These are phyloP conservation scores for Otocyon megalotis DNA, from an alignment of 2,113 vertebrate species.

Conservation along the genomic window DNA sequence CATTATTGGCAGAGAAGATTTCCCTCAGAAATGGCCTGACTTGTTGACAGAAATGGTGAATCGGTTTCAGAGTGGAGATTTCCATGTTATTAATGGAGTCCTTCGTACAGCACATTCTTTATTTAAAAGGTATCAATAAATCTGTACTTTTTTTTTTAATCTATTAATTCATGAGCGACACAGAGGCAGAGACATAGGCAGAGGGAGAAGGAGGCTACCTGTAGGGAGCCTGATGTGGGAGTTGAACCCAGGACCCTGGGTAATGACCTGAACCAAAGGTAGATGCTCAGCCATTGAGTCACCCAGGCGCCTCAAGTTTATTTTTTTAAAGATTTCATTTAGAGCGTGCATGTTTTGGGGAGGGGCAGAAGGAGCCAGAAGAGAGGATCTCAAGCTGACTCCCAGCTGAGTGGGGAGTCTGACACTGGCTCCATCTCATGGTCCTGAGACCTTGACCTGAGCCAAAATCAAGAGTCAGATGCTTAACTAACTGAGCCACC, in stretches of 20 bases:
- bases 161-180: no score
- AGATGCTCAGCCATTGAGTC: no score
- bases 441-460: not conserved
- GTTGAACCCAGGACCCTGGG: no score
- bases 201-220: no score
- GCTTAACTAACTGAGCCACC: not conserved
- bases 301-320: no score
- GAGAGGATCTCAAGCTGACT: not conserved
- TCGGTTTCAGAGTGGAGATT: slow-evolving; percentile 97
- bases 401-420: not conserved
- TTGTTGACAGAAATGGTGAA: slow-evolving; percentile 98
- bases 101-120: slow-evolving; percentile 98
- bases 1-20: slow-evolving; percentile 98
- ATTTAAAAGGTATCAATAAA: slow-evolving; percentile 93
- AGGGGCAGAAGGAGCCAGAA: not conserved
- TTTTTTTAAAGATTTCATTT: not conserved
- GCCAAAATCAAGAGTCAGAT: not conserved
- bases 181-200: no score
- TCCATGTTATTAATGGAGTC: slow-evolving; percentile 98
- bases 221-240: no score
- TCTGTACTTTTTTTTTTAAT: not conserved
- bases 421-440: not conserved
- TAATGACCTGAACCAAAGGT: no score
- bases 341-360: not conserved
- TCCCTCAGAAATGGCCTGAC: slow-evolving; percentile 99